Percentiles rank a stretch among this genome's conserved stretches.
Conservation (phyloP, 2,888 invertebrate species). For the Caenorhabditis angaria region DNA sequence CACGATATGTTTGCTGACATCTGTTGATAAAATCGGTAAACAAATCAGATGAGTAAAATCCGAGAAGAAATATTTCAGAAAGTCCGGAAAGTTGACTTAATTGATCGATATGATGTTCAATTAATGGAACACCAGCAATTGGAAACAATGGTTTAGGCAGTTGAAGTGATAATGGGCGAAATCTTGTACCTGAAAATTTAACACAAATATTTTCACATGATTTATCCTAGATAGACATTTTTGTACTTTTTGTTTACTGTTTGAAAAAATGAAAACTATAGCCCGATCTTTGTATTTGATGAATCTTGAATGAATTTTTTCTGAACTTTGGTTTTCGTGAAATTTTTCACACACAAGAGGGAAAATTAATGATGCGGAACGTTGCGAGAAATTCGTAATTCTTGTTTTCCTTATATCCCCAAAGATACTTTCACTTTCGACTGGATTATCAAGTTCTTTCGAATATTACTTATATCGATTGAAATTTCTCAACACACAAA, state of each 20-base stretch:
- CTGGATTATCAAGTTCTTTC: too few relatives aligned
- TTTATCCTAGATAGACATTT: background rate
- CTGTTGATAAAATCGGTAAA: constrained; percentile 87
- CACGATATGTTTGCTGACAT: constrained; percentile 73
- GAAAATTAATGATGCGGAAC: constrained; percentile 6
- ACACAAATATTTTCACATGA: background rate
- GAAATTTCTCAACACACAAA: too few relatives aligned
- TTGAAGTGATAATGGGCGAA: constrained; percentile 93
- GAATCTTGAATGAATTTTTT: background rate
- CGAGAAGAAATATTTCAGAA: constrained; percentile 90
- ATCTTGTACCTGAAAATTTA: constrained; percentile 84
- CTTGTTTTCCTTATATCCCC: too few relatives aligned
- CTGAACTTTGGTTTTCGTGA: background rate
- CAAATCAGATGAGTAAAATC: constrained; percentile 86
- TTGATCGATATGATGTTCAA: constrained; percentile 96
- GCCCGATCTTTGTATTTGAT: background rate
- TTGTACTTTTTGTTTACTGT: constrained; percentile 10
- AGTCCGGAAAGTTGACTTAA: constrained; percentile 81
- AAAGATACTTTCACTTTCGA: too few relatives aligned
- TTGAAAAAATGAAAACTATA: background rate
- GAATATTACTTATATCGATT: too few relatives aligned
- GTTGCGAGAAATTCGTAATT: background rate
- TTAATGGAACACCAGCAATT: constrained; percentile 91
- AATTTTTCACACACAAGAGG: background rate
- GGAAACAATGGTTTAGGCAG: constrained; percentile 98